phyloP scores from a whole-genome alignment of 1,140 invertebrate species.

The Pygmarrhopalites habei region DNA sequence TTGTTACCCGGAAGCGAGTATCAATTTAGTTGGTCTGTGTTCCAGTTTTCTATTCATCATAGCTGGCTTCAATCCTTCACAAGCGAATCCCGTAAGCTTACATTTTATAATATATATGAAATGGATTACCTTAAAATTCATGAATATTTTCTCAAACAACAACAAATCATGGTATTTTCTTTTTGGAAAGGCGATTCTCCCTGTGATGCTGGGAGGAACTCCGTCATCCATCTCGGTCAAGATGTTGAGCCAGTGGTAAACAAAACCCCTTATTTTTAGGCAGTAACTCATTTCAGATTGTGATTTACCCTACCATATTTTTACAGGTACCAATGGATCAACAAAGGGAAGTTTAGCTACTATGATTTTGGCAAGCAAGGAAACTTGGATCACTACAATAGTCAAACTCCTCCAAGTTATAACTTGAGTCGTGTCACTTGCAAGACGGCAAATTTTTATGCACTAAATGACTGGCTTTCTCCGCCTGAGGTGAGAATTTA shows the following conservation, averaged over 20 bases:
- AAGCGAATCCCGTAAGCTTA: constrained; percentile 29
- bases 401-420: constrained; percentile 55
- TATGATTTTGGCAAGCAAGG: constrained; percentile 44
- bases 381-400: constrained; percentile 45
- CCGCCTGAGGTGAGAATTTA: constrained; percentile 4
- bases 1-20: constrained; percentile 23
- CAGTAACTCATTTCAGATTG: too few relatives aligned
- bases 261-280: too few relatives aligned
- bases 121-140: too few relatives aligned
- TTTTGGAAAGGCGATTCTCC: constrained; percentile 15
- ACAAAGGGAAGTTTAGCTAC: constrained; percentile 41
- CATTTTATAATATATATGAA: too few relatives aligned
- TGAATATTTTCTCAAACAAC: too few relatives aligned
- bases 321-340: constrained; percentile 32
- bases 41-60: constrained; percentile 21
- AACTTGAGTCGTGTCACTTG: constrained; percentile 50
- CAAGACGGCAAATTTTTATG: constrained; percentile 20
- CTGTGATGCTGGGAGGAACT: constrained; percentile 27
- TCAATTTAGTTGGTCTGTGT: constrained; percentile 15
- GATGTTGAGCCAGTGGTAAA: constrained; percentile 29
- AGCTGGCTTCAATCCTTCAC: constrained; percentile 14
- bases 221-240: constrained; percentile 26
- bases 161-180: too few relatives aligned
- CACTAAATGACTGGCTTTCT: constrained; percentile 28
- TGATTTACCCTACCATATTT: too few relatives aligned